Evolutionary conservation across 2,797 vertebrate species (phyloP), one percentile per base, ranked within the genome.

Genomic region (Bradypus variegatus): DNA sequence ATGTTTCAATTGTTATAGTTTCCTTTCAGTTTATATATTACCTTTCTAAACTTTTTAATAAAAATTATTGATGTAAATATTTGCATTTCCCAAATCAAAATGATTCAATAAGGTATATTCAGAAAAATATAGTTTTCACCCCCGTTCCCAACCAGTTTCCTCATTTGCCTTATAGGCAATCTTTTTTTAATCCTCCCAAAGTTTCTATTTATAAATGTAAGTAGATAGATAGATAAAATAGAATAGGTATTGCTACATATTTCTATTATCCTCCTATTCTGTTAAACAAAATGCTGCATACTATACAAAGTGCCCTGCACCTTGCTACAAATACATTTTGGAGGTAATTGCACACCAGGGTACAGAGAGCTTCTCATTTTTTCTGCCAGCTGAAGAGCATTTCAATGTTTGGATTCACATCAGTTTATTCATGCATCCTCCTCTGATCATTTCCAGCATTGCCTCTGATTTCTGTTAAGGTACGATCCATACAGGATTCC

Each of bases 111-210:
- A 64, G 8, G 70, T n/a, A 36, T 8, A 29, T n/a, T 31, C 14
- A 2, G 2, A 16, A 77, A 70, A 60, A 41, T 25, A 8, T 38
- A 45, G 2, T 3, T 79, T 73, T 73, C 33, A 8, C 64, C 45
- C 25, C 5, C 60, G 1, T 33, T 19, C 8, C 5, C 5, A 21
- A 65, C 36, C 45, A 23, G 0, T 2, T 13, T 73, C 62, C 41
- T 45, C 41, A 70, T 41, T 55, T 31, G 38, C 36, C n/a, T 9
- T 16, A 55, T 2, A 72, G 16, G 3, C 4, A 79, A 73, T 1
- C 19, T 18, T 8, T 65, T 62, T 73, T 55, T 16, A 60, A 8
- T 69, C 23, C 12, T 25, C 18, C 31, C 9, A 45, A 53, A 64
- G 16, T 64, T 80, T 41, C n/a, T 64, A 21, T n/a, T 73, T 65